A percentile compares a stretch with the other conserved stretches of the same genome.
These are phyloP conservation scores for Plectrocnemia conspersa DNA, from an alignment of 1,140 invertebrate species.

Conservation along the genomic window DNA sequence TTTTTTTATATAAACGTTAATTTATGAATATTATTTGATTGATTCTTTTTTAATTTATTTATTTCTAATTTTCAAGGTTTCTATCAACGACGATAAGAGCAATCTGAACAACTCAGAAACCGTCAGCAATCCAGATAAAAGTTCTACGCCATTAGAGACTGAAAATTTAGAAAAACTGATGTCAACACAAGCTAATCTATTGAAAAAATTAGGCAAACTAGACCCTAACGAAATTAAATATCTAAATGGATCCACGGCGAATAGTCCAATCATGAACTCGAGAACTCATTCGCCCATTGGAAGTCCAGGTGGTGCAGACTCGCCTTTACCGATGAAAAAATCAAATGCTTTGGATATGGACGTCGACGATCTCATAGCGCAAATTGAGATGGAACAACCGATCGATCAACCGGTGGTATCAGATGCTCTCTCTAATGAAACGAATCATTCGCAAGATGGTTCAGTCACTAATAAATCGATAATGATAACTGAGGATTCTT, in stretches of 20 bases:
- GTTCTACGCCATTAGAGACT: slow-evolving; percentile 8
- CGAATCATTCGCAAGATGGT: slow-evolving; percentile 16
- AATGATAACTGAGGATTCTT: slow-evolving; percentile 6
- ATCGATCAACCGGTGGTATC: slow-evolving; percentile 22
- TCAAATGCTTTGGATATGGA: slow-evolving; percentile 30
- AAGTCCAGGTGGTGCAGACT: slow-evolving; percentile 14
- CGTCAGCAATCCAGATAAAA: slow-evolving; percentile 14
- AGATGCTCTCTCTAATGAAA: slow-evolving; percentile 14
- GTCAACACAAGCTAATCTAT: slow-evolving; percentile 20
- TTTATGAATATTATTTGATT: background rate
- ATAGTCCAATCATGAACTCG: slow-evolving; percentile 14
- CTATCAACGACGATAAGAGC: background rate
- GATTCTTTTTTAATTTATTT: background rate
- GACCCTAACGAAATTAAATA: slow-evolving; percentile 30
- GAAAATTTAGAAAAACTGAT: slow-evolving; percentile 32
- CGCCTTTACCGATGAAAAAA: slow-evolving; percentile 16
- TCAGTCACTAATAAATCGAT: slow-evolving; percentile 14
- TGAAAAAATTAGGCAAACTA: slow-evolving; percentile 32
- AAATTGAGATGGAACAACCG: slow-evolving; percentile 34
- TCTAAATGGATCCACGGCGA: slow-evolving; percentile 28
- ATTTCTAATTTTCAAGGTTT: background rate
- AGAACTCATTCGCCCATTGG: slow-evolving; percentile 16
- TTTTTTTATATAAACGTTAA: background rate
- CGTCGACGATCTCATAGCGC: slow-evolving; percentile 31
- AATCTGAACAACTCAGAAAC: background rate